These are phyloP conservation scores for Haliclystus octoradiatus DNA, from an alignment of 30 jellyfish, hydroid and myxozoan species.

Conservation along the genomic window DNA sequence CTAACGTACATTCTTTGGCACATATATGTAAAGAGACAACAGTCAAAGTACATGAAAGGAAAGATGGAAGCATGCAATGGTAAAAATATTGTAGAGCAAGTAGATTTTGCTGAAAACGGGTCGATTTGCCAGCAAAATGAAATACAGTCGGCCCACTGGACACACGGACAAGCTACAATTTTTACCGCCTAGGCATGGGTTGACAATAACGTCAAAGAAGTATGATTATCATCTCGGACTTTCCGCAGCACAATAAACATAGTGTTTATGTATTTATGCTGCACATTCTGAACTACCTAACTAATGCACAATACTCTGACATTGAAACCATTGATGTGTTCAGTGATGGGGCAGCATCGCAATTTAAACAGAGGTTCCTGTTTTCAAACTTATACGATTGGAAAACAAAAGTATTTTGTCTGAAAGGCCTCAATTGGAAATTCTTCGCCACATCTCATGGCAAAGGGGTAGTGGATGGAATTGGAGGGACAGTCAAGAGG, in stretches of 20 bases:
- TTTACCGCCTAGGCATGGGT: conserved; percentile 57
- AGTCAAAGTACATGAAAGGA: conserved; percentile 14
- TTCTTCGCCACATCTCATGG: conserved; percentile 45
- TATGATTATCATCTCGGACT: conserved; percentile 22
- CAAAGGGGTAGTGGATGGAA: conserved; percentile 36
- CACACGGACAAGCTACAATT: conserved; percentile 39
- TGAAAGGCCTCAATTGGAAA: conserved; percentile 9
- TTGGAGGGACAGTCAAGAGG: conserved; percentile 11
- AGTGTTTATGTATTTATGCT: conserved; percentile 14
- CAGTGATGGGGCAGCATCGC: conserved; percentile 15
- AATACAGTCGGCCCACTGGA: conserved; percentile 66
- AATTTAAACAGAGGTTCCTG: conserved; percentile 14
- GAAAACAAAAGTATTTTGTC: conserved; percentile 18
- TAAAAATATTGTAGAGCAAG: conserved; percentile 30
- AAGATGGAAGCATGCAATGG: conserved; percentile 27
- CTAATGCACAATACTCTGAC: conserved; percentile 15
- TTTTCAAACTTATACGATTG: conserved; percentile 12
- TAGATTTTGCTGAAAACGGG: conserved; percentile 40
- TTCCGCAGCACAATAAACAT: conserved; percentile 29
- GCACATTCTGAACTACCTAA: conserved; percentile 7
- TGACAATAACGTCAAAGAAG: conserved; percentile 20
- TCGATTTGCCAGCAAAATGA: conserved; percentile 20
- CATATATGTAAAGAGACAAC: conserved; percentile 27
- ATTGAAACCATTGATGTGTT: conserved; percentile 19
- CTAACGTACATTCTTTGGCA: conserved; percentile 21